Percentiles rank a stretch among this genome's conserved stretches.
These are phyloP conservation scores for Apamea monoglypha DNA, from an alignment of 2,888 invertebrate genomes.

Conservation along the genomic window DNA sequence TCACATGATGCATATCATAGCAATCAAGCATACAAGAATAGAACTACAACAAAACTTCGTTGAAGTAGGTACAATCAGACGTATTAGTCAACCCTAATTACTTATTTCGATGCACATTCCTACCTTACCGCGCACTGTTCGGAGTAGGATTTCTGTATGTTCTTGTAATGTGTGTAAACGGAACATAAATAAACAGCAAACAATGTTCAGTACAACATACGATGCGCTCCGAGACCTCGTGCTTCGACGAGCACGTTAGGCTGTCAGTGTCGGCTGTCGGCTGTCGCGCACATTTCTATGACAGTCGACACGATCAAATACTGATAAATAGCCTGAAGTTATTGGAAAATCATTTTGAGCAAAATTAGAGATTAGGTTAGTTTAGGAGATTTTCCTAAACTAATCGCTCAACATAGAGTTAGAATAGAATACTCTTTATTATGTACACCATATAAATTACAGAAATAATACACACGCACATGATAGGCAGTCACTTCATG, in stretches of 20 bases:
- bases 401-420: background rate
- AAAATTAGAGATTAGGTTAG: too few species aligned
- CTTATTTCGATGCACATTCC: background rate
- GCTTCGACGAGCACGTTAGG: background rate
- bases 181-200: conserved; percentile 30
- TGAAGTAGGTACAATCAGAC: background rate
- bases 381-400: too few species aligned
- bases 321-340: background rate
- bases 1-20: too few species aligned
- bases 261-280: conserved; percentile 8
- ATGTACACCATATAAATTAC: background rate
- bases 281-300: background rate
- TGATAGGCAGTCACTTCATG: too few species aligned
- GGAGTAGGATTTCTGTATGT: background rate
- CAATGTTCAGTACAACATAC: conserved; percentile 12
- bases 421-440: background rate
- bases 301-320: background rate
- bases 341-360: background rate
- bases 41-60: background rate
- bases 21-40: background rate
- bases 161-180: background rate
- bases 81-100: background rate
- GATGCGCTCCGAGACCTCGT: background rate
- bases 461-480: background rate
- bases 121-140: background rate